Evolutionary conservation across 30 jellyfish, hydroid and myxozoan genomes (phyloP).

Genomic region (Pseudorhiza aurosa): DNA sequence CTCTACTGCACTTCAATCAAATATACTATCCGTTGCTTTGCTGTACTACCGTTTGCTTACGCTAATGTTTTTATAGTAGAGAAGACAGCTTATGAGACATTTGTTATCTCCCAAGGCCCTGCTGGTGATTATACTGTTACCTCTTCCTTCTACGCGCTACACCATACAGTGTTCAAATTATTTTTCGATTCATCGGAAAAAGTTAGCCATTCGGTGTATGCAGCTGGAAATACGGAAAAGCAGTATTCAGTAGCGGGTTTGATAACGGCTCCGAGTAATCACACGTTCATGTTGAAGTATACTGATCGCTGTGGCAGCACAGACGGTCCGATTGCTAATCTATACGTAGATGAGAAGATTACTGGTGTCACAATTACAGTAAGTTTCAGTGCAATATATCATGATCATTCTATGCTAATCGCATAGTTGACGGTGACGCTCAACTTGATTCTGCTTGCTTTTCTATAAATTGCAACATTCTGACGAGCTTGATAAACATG

Average conservation of each 20-base stretch:
- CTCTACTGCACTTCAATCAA: too few species aligned
- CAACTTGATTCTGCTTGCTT: too few species aligned
- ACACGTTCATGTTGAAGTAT: background rate
- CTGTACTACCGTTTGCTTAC: too few species aligned
- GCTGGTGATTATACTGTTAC: conserved; percentile 3
- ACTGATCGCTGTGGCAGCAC: conserved; percentile 23
- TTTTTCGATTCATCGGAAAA: background rate
- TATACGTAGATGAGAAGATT: conserved; percentile 26
- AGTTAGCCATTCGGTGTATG: background rate
- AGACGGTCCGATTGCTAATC: background rate
- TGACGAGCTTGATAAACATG: too few species aligned
- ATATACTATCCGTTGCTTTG: too few species aligned
- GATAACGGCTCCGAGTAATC: conserved; percentile 29
- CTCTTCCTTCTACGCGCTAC: conserved; percentile 25
- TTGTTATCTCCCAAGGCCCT: conserved; percentile 10
- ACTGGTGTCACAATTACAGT: conserved; percentile 41
- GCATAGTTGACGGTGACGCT: too few species aligned
- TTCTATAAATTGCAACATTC: too few species aligned
- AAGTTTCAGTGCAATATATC: too few species aligned
- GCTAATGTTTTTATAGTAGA: too few species aligned
- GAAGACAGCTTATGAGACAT: too few species aligned
- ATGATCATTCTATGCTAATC: too few species aligned
- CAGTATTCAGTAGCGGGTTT: background rate
- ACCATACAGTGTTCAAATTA: background rate
- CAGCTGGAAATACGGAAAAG: conserved; percentile 1